A percentile compares a stretch with the other conserved stretches of the same genome.
Evolutionary conservation across 2,797 vertebrate genomes (phyloP).

Genomic region (Enteromius unitaeniatus): DNA sequence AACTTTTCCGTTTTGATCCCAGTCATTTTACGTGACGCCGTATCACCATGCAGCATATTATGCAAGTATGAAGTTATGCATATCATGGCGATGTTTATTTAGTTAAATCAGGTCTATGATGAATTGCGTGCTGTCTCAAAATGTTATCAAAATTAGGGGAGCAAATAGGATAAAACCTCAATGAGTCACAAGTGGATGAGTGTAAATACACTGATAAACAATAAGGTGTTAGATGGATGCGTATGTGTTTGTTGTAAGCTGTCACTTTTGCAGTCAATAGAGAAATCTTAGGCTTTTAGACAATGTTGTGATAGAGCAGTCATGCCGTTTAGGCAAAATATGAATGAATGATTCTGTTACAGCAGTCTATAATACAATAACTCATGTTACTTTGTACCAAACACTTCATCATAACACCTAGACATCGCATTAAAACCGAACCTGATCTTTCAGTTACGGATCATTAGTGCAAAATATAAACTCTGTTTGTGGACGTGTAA

Average conservation of each 20-base stretch:
- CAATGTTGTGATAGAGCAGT: neutral
- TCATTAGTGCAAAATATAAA: neutral
- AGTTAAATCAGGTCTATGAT: neutral
- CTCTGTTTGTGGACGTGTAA: neutral
- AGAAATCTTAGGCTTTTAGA: neutral
- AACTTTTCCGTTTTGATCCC: conserved; percentile 7
- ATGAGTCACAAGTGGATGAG: neutral
- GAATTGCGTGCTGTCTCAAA: neutral
- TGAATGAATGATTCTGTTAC: neutral
- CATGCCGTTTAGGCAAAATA: neutral
- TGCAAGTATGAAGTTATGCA: conserved; percentile 6
- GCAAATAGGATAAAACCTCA: neutral
- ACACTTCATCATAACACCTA: neutral
- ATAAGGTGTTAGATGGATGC: neutral
- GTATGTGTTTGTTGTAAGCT: neutral
- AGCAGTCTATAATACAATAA: neutral
- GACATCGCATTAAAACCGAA: neutral
- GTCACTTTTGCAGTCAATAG: neutral
- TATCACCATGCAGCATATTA: neutral
- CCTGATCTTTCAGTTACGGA: neutral
- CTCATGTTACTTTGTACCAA: neutral
- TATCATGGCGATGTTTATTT: neutral
- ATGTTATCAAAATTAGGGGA: neutral
- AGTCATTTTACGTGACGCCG: neutral
- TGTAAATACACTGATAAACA: neutral